Evolutionary conservation across 2,797 vertebrate species (phyloP), one percentile per base, ranked within the genome.

Genomic region (Protosalanx chinensis): DNA sequence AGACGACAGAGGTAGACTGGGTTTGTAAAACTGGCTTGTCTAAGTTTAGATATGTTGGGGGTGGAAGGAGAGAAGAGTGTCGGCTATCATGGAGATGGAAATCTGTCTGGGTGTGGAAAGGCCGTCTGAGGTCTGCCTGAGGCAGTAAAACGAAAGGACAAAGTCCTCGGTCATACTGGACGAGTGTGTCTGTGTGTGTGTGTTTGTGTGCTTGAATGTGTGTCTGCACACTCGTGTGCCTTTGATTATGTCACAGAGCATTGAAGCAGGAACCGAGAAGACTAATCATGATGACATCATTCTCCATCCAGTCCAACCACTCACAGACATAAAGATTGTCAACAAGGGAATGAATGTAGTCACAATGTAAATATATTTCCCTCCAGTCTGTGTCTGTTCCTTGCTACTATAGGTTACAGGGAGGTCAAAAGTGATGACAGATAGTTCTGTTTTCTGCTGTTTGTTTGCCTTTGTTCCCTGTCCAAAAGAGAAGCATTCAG

Each of bases 91-190:
- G 68, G 64, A 64, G 62, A 35, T 73, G 64, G 72, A 67, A 72
- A 77, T 76, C 65, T 73, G 64, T 66, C 73, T 60, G 33, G 16
- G 27, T 35, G n/a, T 23, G 29, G 64, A 41, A 66, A 49, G 62
- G 74, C 62, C 59, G 10, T 77, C 67, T 75, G 13, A 15, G 30
- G 30, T 29, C 68, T 23, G 61, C 4, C 70, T 68, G 70, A 7
- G 6, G 72, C 15, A 72, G 78, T 75, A 77, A 75, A 76, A 65
- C 5, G 33, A 51, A 76, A 41, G 58, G 79, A 81, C 85, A 89
- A 82, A 79, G 85, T 87, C 76, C 66, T 15, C 59, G 75, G 76
- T 86, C 80, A 66, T 84, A 81, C 69, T 81, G 66, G 77, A 20
- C 20, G 23, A 12, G 58, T 60, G 58, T 67, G 29, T 4, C 27